Conservation (phyloP, 2,113 vertebrate genomes). For the Xenopus borealis region DNA sequence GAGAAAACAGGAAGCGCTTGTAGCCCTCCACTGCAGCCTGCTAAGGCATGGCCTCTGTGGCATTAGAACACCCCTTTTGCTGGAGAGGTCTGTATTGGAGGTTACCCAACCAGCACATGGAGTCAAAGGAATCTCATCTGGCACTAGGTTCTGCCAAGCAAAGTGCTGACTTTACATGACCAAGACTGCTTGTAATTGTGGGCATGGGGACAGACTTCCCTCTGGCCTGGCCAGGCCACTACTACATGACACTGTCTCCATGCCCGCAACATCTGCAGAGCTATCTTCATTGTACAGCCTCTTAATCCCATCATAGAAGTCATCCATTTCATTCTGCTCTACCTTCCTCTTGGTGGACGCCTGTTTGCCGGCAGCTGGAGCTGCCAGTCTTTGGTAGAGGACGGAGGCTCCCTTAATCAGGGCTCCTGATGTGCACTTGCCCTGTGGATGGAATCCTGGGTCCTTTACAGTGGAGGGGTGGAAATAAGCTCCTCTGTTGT, state of each 20-base stretch:
- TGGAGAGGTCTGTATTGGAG: conserved; percentile 14
- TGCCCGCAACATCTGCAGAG: conserved; percentile 62
- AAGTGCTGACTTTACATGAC: conserved; percentile 65
- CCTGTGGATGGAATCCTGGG: conserved; percentile 61
- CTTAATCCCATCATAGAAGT: conserved; percentile 94
- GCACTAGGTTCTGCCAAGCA: conserved; percentile 1
- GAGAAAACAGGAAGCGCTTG: conserved; percentile 51
- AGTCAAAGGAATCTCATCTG: conserved; percentile 29
- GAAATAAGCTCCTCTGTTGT: conserved; percentile 65
- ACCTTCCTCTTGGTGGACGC: conserved; percentile 90
- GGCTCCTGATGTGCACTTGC: conserved; percentile 70
- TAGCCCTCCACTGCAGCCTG: conserved; percentile 71
- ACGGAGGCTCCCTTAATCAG: conserved; percentile 59
- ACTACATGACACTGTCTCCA: conserved; percentile 63
- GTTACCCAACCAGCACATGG: neutral
- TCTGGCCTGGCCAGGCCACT: conserved; percentile 68
- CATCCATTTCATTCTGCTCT: conserved; percentile 94
- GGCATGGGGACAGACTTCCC: conserved; percentile 79
- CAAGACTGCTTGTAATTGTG: conserved; percentile 84
- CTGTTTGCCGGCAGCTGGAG: conserved; percentile 69
- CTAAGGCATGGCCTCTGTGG: conserved; percentile 56
- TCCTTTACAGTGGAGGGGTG: conserved; percentile 67
- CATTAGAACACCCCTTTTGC: conserved; percentile 19
- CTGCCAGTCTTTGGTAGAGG: conserved; percentile 61
- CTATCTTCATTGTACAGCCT: conserved; percentile 91